Evolutionary conservation across 2,797 vertebrate species (phyloP).

Genomic region (Crocodylus rhombifer): DNA sequence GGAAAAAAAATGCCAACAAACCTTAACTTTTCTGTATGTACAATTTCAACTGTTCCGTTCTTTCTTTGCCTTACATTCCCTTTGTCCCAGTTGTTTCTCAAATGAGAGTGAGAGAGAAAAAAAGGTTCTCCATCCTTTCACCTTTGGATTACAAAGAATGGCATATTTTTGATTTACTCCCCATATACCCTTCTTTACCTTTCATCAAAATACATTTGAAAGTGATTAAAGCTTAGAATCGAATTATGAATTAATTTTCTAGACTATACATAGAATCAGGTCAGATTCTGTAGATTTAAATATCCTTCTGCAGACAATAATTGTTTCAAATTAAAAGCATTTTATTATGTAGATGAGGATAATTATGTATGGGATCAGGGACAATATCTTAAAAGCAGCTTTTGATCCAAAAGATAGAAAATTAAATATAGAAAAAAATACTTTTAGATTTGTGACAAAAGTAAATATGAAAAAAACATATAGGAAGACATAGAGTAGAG

Average conservation of each 20-base stretch:
- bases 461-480: background rate
- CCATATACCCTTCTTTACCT: background rate
- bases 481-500: background rate
- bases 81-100: background rate
- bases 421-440: background rate
- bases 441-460: background rate
- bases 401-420: background rate
- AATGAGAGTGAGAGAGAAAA: background rate
- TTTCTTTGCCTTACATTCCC: background rate
- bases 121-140: background rate
- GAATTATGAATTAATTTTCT: constrained; percentile 21
- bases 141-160: background rate
- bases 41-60: background rate
- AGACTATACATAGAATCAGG: background rate
- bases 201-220: background rate
- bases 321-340: background rate
- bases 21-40: background rate
- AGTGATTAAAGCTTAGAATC: background rate
- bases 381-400: background rate
- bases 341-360: background rate
- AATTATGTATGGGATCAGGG: background rate
- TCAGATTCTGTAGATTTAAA: background rate
- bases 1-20: background rate
- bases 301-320: background rate
- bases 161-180: background rate